Conservation (phyloP, 2,113 vertebrate species). For the Mormyrus iriodes region DNA sequence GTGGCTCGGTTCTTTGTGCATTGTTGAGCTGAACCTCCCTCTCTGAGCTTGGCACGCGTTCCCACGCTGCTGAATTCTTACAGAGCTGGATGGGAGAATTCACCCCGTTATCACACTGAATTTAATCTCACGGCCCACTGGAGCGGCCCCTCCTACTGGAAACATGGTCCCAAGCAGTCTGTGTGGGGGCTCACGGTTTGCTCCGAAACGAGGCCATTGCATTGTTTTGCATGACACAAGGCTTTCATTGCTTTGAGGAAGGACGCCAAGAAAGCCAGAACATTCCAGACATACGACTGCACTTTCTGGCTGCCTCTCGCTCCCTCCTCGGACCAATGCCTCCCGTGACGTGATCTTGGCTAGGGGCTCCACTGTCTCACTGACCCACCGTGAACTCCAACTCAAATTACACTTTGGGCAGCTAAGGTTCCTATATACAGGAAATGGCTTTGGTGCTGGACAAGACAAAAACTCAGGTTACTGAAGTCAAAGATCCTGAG, state of each 20-base stretch:
- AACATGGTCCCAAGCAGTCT: neutral
- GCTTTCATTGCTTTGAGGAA: neutral
- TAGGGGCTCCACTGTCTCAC: neutral
- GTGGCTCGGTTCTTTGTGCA: neutral
- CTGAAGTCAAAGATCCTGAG: neutral
- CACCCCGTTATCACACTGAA: neutral
- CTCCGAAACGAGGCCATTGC: neutral
- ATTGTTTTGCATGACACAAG: neutral
- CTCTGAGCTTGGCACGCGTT: neutral
- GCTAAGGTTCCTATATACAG: neutral
- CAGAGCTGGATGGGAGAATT: neutral
- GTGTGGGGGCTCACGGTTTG: neutral
- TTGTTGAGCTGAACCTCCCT: neutral
- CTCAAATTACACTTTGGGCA: neutral
- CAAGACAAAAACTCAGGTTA: neutral
- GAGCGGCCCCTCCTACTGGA: neutral
- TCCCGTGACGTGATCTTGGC: neutral
- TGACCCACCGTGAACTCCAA: neutral
- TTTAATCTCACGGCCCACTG: neutral
- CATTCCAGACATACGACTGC: neutral
- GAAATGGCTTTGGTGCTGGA: neutral
- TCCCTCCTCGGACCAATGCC: neutral
- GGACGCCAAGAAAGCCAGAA: neutral
- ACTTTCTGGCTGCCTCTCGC: neutral
- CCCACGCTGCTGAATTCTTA: neutral